Evolutionary conservation across 2,113 vertebrate species (phyloP).

Genomic region (Dicrurus megarhynchus): DNA sequence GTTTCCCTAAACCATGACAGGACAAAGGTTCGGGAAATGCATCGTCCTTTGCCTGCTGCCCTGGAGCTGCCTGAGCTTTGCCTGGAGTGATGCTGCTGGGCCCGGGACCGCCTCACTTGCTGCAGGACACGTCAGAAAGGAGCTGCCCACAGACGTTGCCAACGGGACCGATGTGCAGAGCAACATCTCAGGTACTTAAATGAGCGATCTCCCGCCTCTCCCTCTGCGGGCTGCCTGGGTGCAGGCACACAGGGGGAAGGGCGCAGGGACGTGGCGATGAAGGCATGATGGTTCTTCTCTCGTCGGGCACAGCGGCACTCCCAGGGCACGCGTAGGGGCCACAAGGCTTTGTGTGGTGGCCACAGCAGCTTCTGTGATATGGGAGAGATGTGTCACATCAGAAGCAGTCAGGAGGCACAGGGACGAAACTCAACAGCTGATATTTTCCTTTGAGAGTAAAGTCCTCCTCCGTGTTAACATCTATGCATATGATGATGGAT

Average conservation of each 20-base stretch:
- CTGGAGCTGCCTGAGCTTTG: slow-evolving; percentile 42
- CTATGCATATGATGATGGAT: not conserved
- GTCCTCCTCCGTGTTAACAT: not conserved
- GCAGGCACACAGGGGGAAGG: not conserved
- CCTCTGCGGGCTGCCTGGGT: not conserved
- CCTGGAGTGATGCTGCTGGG: not conserved
- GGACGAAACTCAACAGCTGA: not conserved
- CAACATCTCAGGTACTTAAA: slow-evolving; percentile 53
- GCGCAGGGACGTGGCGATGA: accelerated
- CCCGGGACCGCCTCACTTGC: not conserved
- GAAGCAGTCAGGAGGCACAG: not conserved
- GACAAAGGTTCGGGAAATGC: not conserved
- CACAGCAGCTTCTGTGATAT: not conserved
- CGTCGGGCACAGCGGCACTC: accelerated
- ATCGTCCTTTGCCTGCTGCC: slow-evolving; percentile 17
- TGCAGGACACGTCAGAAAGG: not conserved
- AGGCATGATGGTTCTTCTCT: not conserved
- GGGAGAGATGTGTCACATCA: accelerated
- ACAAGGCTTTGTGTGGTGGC: not conserved
- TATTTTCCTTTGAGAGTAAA: not conserved
- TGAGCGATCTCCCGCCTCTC: accelerated
- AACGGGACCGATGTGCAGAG: not conserved
- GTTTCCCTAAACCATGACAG: not conserved
- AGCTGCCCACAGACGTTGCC: not conserved
- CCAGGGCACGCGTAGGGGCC: accelerated